phyloP scores from a whole-genome alignment of 2,797 vertebrate species.

The Leptoclinus maculatus region DNA sequence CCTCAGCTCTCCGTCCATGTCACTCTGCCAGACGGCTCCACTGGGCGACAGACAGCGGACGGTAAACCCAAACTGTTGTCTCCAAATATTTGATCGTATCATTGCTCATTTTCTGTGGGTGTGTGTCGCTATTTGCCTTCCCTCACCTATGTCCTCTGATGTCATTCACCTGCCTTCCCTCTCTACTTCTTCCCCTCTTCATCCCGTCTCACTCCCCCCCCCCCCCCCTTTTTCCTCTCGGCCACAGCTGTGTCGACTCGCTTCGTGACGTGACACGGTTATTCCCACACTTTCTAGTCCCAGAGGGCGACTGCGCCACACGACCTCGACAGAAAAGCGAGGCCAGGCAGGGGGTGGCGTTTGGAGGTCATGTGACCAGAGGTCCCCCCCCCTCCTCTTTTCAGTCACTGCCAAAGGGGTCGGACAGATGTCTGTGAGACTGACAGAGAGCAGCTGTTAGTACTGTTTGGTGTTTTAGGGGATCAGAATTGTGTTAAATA shows the following conservation, averaged over 20 bases:
- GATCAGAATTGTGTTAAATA: background rate
- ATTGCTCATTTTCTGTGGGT: conserved; percentile 30
- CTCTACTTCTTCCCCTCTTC: background rate
- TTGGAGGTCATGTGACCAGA: background rate
- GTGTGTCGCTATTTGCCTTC: conserved; percentile 10
- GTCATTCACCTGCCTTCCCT: conserved; percentile 9
- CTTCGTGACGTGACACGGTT: conserved; percentile 27
- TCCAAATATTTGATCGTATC: conserved; percentile 48
- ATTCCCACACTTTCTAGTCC: conserved; percentile 15
- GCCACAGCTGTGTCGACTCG: conserved; percentile 35
- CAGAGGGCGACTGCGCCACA: conserved; percentile 3
- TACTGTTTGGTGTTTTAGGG: background rate
- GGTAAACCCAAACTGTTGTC: conserved; percentile 43
- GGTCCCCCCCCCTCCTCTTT: background rate
- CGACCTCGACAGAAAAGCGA: background rate
- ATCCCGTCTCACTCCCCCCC: background rate
- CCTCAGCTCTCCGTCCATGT: background rate
- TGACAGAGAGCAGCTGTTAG: background rate
- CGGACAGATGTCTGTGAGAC: background rate
- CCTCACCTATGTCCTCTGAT: conserved; percentile 16
- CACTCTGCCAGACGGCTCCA: background rate
- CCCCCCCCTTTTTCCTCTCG: conserved; percentile 17
- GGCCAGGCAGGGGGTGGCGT: background rate
- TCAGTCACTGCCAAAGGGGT: background rate
- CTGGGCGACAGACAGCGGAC: conserved; percentile 33